Base-by-base conservation (phyloP, 2,888 invertebrate species). In the Cacoxenus indagator region DNA sequence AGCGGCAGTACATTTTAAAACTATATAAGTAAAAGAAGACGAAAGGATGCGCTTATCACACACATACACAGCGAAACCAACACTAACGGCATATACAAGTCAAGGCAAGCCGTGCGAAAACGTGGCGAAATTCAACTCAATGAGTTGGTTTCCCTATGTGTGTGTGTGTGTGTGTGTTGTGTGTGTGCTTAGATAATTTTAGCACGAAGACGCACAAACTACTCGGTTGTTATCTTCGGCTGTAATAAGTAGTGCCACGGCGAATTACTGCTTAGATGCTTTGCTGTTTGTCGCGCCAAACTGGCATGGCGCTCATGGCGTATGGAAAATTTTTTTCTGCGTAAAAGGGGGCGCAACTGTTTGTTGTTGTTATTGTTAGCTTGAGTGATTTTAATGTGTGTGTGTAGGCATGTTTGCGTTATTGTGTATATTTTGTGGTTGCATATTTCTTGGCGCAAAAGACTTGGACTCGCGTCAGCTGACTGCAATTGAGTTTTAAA, bases 261-360 rank as follows among this genome's bases (percentile, higher is more conserved):
- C 31, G 51, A 59, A 59, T 59, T 64, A 14, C 2, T 37, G 14
- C 8, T n/a, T n/a, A n/a, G n/a, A n/a, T 70, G 68, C 59, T 73
- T 71, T 72, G 69, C 64, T 72, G 64, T 77, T 79, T 82, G 80
- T 83, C 83, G 83, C 82, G 76, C 75, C 78, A 72, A 70, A n/a
- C n/a, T n/a, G n/a, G n/a, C n/a, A n/a, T n/a, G n/a, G n/a, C n/a
- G n/a, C n/a, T 70, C 69, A 29, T 64, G 64, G 27, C 64, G 64
- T 64, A 64, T 64, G 48, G n/a, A n/a, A 17, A 64, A 64, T 61
- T 17, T 43, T 27, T 55, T 11, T 4, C 14, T 8, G 8, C 37
- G 37, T 14, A 37, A 37, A 14, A 8, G 9, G 37, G 9, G 31
- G 5, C 31, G 31, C 31, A 31, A 9, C n/a, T n/a, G n/a, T n/a